Evolutionary conservation across 2,888 invertebrate genomes (phyloP), one percentile per base, ranked within the genome.

Genomic region (Lasioglossum oenotherae): DNA sequence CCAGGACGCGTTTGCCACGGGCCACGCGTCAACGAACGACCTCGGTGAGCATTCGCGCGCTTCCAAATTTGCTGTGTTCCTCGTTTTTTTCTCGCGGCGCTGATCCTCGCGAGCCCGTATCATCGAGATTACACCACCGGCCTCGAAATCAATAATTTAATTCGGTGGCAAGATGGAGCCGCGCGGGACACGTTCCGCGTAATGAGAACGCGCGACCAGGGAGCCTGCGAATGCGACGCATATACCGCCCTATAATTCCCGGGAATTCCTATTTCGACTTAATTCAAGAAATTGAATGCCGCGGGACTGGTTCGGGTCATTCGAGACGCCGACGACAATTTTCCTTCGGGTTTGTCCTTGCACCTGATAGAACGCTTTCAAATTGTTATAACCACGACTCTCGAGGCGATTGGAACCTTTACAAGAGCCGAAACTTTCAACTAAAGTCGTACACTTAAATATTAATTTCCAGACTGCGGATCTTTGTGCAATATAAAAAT

Each of bases 241-340:
- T 75, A n/a, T 75, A n/a, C 71, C 60, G n/a, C 19, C 19, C 49
- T 78, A 44, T 75, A 84, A 82, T 84, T 78, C 64, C n/a, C 64
- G 10, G 67, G 74, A 78, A 83, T 75, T 78, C 38, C 84, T 75
- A 78, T 83, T 78, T 83, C 27, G 53, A 71, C 53, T 78, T 84
- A 75, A 75, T 78, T 78, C 53, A 41, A 46, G 49, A 64, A 78
- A 84, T 81, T 78, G 64, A 81, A 84, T 67, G 46, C 6, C 35
- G 74, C 16, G n/a, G 38, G 76, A 19, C 64, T 72, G 38, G 53
- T 10, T 35, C 16, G 3, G 67, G 53, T 73, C 72, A 53, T 0
- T 10, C n/a, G n/a, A n/a, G 12, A n/a, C n/a, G 57, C n/a, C 12
- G n/a, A n/a, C 57, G 57, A 12, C 57, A n/a, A n/a, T n/a, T 57